These are phyloP conservation scores for Plotosus lineatus DNA, from an alignment of 2,113 vertebrate genomes.

Conservation along the genomic window DNA sequence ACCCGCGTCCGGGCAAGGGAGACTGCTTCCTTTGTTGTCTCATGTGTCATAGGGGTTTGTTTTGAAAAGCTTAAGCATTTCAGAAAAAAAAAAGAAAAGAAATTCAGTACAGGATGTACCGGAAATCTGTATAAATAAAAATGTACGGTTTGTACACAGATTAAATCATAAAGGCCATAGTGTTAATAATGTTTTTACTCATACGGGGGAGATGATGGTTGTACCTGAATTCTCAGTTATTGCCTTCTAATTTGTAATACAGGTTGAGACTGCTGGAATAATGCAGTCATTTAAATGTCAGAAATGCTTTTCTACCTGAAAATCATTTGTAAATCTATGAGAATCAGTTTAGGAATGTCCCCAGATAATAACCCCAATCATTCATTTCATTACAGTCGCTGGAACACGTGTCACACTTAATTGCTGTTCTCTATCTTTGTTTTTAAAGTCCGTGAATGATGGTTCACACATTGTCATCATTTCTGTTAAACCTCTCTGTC, in stretches of 20 bases:
- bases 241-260: neutral
- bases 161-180: neutral
- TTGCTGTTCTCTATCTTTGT: neutral
- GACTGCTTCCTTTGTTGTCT: too few relatives aligned
- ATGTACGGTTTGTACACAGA: neutral
- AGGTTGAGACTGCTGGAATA: neutral
- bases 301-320: neutral
- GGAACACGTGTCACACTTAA: neutral
- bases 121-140: neutral
- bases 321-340: neutral
- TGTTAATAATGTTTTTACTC: neutral
- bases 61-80: too few relatives aligned
- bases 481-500: neutral
- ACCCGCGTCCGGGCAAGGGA: too few relatives aligned
- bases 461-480: neutral
- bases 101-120: neutral
- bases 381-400: neutral
- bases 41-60: too few relatives aligned
- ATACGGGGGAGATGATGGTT: neutral
- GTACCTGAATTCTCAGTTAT: neutral
- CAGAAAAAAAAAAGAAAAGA: neutral
- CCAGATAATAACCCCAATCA: neutral
- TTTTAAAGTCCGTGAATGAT: neutral
- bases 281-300: neutral
- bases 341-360: neutral